phyloP scores from a whole-genome alignment of 2,888 invertebrate species.

The Caenorhabditis sp. region DNA sequence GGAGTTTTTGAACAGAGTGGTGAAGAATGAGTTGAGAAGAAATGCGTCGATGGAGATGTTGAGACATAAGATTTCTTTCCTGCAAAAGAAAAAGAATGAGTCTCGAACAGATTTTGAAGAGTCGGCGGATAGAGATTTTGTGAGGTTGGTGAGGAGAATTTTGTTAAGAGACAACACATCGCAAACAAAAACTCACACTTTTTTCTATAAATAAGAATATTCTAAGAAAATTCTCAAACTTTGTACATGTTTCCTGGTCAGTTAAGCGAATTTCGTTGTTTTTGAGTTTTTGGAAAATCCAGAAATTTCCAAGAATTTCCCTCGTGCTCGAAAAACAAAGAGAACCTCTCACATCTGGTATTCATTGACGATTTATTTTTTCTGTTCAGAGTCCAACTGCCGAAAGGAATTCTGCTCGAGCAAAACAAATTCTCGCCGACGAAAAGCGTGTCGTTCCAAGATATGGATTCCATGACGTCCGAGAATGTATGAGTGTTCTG shows the following conservation, averaged over 20 bases:
- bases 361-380: conserved; percentile 17
- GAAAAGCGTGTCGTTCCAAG: conserved; percentile 66
- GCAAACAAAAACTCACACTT: no score
- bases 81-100: conserved; percentile 66
- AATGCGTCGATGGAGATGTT: conserved; percentile 64
- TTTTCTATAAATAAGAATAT: no score
- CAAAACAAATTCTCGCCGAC: conserved; percentile 63
- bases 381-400: conserved; percentile 60
- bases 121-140: conserved; percentile 54
- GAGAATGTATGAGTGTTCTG: conserved; percentile 52
- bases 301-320: no score
- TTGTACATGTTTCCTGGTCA: no score
- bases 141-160: conserved; percentile 32
- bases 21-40: conserved; percentile 61
- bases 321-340: background rate
- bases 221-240: no score
- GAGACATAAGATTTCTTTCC: conserved; percentile 62
- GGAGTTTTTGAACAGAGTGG: conserved; percentile 61
- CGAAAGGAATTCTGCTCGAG: conserved; percentile 57
- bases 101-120: conserved; percentile 63
- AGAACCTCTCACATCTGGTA: conserved; percentile 4
- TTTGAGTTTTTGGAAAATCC: no score
- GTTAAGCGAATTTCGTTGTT: no score
- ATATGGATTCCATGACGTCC: conserved; percentile 55
- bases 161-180: no score